A percentile compares a stretch with the other conserved stretches of the same genome.
Evolutionary conservation across 2,113 vertebrate genomes (phyloP).

Genomic region (Potamarius usumacintae): DNA sequence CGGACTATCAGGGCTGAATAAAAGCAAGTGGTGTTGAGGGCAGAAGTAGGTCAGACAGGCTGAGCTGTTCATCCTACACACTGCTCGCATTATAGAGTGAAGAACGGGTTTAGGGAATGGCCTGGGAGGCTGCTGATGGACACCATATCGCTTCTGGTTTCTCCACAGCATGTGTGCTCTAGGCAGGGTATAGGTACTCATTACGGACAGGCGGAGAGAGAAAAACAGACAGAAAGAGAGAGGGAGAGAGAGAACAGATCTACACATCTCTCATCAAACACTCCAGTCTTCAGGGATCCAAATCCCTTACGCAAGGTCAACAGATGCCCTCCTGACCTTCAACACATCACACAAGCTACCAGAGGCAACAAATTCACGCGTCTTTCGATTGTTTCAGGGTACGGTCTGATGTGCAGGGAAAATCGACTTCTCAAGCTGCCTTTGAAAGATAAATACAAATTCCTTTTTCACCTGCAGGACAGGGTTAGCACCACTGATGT

Average conservation of each 20-base stretch:
- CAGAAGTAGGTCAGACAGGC: constrained; percentile 74
- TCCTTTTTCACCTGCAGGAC: constrained; percentile 31
- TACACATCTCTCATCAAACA: constrained; percentile 6
- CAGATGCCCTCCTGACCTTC: constrained; percentile 58
- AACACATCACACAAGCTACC: constrained; percentile 53
- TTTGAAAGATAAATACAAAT: constrained; percentile 68
- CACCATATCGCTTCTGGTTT: background rate
- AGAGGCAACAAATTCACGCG: constrained; percentile 50
- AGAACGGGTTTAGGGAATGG: background rate
- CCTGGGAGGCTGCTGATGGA: constrained; percentile 15
- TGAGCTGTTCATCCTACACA: constrained; percentile 71
- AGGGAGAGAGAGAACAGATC: background rate
- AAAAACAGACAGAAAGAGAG: background rate
- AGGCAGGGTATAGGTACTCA: constrained; percentile 9
- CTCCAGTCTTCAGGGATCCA: background rate
- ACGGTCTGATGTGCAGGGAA: constrained; percentile 46
- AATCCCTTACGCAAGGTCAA: constrained; percentile 49
- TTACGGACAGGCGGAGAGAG: background rate
- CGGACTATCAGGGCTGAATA: constrained; percentile 54
- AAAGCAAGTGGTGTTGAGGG: constrained; percentile 49
- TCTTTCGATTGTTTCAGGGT: constrained; percentile 40
- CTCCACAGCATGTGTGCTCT: constrained; percentile 19
- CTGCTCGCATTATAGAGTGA: constrained; percentile 6
- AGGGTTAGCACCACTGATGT: constrained; percentile 25
- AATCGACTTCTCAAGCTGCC: constrained; percentile 58